Percentiles rank a stretch among this genome's conserved stretches.
phyloP scores from a whole-genome alignment of 30 jellyfish, hydroid and myxozoan species.

The Nemopilema nomurai region DNA sequence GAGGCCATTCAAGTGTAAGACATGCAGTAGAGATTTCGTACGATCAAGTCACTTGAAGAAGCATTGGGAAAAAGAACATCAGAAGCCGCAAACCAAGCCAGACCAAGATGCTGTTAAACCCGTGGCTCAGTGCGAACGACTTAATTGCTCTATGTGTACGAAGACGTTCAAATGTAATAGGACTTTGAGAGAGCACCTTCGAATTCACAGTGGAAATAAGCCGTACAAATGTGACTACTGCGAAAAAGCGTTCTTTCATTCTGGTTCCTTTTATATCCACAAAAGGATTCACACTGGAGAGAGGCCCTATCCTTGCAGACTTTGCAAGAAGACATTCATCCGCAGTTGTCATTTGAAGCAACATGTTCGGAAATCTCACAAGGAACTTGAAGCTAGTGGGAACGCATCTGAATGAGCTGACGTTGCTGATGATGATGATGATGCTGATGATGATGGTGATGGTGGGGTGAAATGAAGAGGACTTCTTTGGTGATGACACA shows the following conservation, averaged over 20 bases:
- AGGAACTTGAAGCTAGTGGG: too few species aligned
- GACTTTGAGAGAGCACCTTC: slow-evolving; percentile 8
- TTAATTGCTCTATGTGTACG: slow-evolving; percentile 15
- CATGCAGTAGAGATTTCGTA: slow-evolving; percentile 10
- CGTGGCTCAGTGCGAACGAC: background rate
- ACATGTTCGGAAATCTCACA: slow-evolving; percentile 8
- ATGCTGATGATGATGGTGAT: too few species aligned
- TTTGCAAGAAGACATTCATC: slow-evolving; percentile 6
- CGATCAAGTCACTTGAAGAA: slow-evolving; percentile 19
- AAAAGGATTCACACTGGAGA: slow-evolving; percentile 30
- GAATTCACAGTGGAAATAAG: slow-evolving; percentile 25
- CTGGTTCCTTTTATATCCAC: slow-evolving; percentile 26
- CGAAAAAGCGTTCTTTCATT: slow-evolving; percentile 18
- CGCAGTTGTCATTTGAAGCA: slow-evolving; percentile 19
- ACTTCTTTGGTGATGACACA: too few species aligned
- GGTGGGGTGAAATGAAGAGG: too few species aligned
- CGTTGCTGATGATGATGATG: too few species aligned
- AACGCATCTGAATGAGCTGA: too few species aligned
- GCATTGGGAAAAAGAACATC: slow-evolving; percentile 28
- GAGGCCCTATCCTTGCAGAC: slow-evolving; percentile 11
- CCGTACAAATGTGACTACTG: slow-evolving; percentile 29
- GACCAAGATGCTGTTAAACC: background rate
- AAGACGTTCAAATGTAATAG: slow-evolving; percentile 31
- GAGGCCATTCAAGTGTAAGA: slow-evolving; percentile 26
- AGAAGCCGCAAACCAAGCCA: background rate